Evolutionary conservation across 1,140 invertebrate genomes (phyloP).

Genomic region (Caenorhabditis brenneri): DNA sequence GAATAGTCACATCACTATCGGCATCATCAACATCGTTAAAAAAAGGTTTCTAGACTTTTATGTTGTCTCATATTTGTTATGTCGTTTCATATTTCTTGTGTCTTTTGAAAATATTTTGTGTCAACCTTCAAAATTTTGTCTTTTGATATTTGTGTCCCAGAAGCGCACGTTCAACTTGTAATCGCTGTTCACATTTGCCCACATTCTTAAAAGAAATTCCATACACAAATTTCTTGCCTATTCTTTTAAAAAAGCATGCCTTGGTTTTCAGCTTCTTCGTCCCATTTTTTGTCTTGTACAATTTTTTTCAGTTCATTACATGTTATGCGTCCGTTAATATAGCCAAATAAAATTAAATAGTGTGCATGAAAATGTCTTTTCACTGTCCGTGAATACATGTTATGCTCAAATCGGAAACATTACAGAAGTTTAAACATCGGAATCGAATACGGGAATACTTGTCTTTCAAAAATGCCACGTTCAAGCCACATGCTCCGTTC

Average conservation of each 20-base stretch:
- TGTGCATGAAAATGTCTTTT: background rate
- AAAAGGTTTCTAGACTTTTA: background rate
- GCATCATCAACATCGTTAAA: background rate
- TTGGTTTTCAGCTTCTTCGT: background rate
- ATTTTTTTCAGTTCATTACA: background rate
- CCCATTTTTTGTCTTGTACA: background rate
- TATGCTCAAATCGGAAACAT: too few species aligned
- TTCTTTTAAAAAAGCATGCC: background rate
- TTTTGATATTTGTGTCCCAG: background rate
- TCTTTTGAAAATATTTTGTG: background rate
- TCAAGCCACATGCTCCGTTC: too few species aligned
- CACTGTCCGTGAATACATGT: too few species aligned
- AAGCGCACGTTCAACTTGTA: background rate
- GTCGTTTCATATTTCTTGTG: background rate
- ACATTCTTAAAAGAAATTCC: background rate
- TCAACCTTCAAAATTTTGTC: background rate
- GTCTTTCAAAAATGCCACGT: background rate
- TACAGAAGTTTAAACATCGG: background rate
- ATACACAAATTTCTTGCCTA: background rate
- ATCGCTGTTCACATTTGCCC: background rate
- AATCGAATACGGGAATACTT: background rate
- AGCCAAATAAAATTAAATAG: background rate
- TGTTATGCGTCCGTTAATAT: background rate
- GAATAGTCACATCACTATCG: background rate
- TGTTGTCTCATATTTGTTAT: background rate